Conservation (phyloP, 2,797 vertebrate species). For the Okamejei kenojei region DNA sequence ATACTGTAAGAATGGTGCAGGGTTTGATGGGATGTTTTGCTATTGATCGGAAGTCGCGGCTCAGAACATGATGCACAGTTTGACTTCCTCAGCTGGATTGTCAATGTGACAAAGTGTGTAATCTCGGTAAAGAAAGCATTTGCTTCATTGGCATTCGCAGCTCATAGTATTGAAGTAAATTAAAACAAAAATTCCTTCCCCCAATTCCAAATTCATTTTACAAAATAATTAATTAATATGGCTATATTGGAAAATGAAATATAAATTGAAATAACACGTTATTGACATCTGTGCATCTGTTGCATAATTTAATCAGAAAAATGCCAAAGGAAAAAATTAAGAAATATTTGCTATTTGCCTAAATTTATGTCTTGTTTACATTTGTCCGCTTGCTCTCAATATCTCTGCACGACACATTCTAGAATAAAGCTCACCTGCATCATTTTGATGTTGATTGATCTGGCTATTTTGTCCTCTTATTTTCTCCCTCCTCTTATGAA, state of each 20-base stretch:
- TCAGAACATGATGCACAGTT: background rate
- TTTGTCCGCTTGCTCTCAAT: constrained; percentile 14
- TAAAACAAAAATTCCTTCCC: background rate
- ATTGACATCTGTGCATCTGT: background rate
- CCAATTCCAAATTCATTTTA: background rate
- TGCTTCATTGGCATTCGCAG: constrained; percentile 8
- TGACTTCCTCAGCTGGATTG: background rate
- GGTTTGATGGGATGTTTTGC: background rate
- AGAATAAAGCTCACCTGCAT: background rate
- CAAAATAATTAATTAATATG: constrained; percentile 22
- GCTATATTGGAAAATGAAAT: constrained; percentile 11
- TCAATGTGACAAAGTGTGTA: constrained; percentile 24
- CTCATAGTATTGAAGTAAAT: background rate
- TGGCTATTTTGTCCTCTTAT: background rate
- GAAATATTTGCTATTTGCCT: background rate
- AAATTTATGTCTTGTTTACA: constrained; percentile 2
- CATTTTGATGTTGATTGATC: background rate
- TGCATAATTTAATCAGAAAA: background rate
- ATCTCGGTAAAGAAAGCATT: background rate
- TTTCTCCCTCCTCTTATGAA: background rate
- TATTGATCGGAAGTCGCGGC: background rate
- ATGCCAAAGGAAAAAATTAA: constrained; percentile 8
- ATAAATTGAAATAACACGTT: background rate
- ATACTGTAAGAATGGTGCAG: background rate
- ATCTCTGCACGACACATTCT: background rate